Evolutionary conservation across 2,113 vertebrate genomes (phyloP).

Genomic region (Eudorcas thomsonii): DNA sequence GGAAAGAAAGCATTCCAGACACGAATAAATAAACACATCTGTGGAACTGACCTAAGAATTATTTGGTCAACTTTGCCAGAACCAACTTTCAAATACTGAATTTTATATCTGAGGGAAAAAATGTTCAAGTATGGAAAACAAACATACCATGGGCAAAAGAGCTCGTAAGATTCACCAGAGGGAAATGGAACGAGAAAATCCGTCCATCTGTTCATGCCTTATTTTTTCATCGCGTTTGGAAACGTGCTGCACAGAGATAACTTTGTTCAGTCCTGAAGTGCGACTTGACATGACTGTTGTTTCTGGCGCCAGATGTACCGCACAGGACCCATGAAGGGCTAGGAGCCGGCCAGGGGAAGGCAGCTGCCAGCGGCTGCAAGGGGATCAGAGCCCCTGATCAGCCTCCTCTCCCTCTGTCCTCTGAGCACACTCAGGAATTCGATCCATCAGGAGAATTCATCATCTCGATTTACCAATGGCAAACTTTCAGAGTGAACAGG

Average conservation of each 20-base stretch:
- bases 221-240: slow-evolving; percentile 38
- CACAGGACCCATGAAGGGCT: slow-evolving; percentile 37
- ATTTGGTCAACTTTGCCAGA: slow-evolving; percentile 62
- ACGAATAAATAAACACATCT: slow-evolving; percentile 66
- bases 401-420: neutral
- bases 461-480: neutral
- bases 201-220: slow-evolving; percentile 29
- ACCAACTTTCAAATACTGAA: slow-evolving; percentile 63
- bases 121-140: slow-evolving; percentile 48
- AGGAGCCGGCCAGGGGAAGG: slow-evolving; percentile 49
- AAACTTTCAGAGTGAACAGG: neutral
- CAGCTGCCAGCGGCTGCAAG: neutral
- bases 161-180: slow-evolving; percentile 40
- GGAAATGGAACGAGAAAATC: slow-evolving; percentile 53
- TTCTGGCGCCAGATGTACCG: slow-evolving; percentile 63
- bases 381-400: neutral
- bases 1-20: slow-evolving; percentile 39
- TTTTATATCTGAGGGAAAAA: slow-evolving; percentile 32
- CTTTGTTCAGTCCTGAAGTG: slow-evolving; percentile 65
- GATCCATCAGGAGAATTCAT: neutral
- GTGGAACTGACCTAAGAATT: slow-evolving; percentile 52
- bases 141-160: neutral
- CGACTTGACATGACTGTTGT: slow-evolving; percentile 70
- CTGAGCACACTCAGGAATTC: neutral
- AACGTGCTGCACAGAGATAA: slow-evolving; percentile 66